Evolutionary conservation across 2,797 vertebrate genomes (phyloP).

Genomic region (Adrianichthys oophorus): DNA sequence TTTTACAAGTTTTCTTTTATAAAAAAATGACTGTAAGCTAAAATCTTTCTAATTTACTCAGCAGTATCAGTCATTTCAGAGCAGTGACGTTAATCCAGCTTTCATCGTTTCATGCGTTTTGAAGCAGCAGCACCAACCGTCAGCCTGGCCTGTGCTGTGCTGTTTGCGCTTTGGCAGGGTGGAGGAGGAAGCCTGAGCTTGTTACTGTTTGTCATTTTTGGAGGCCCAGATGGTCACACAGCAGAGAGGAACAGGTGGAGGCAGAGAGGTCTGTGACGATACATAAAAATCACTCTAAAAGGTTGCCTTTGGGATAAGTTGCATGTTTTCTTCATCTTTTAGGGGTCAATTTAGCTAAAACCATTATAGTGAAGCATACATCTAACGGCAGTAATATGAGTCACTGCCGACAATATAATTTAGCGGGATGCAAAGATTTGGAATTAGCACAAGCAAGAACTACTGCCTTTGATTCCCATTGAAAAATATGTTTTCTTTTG

Average conservation of each 20-base stretch:
- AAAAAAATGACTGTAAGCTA: background rate
- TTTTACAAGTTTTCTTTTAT: background rate
- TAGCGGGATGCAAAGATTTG: too few relatives aligned
- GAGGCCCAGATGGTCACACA: slow-evolving; percentile 61
- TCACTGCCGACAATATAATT: too few relatives aligned
- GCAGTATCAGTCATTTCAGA: slow-evolving; percentile 9
- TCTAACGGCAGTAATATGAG: too few relatives aligned
- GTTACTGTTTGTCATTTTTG: slow-evolving; percentile 39
- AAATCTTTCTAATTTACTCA: slow-evolving; percentile 8
- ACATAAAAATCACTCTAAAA: slow-evolving; percentile 4
- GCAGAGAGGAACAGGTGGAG: slow-evolving; percentile 27
- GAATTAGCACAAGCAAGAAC: too few relatives aligned
- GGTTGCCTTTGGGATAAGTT: background rate
- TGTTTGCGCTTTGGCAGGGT: slow-evolving; percentile 26
- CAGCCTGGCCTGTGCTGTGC: slow-evolving; percentile 6
- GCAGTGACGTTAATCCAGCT: slow-evolving; percentile 18
- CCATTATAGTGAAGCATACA: too few relatives aligned
- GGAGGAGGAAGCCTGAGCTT: slow-evolving; percentile 27
- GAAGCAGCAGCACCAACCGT: slow-evolving; percentile 3
- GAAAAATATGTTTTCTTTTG: too few relatives aligned
- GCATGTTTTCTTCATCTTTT: too few relatives aligned
- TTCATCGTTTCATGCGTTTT: slow-evolving; percentile 5
- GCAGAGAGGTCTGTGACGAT: slow-evolving; percentile 36
- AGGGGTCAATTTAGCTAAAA: too few relatives aligned
- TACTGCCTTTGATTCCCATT: too few relatives aligned